Conservation (phyloP, 2,797 vertebrate genomes). For the Phrynocephalus vlangalii region DNA sequence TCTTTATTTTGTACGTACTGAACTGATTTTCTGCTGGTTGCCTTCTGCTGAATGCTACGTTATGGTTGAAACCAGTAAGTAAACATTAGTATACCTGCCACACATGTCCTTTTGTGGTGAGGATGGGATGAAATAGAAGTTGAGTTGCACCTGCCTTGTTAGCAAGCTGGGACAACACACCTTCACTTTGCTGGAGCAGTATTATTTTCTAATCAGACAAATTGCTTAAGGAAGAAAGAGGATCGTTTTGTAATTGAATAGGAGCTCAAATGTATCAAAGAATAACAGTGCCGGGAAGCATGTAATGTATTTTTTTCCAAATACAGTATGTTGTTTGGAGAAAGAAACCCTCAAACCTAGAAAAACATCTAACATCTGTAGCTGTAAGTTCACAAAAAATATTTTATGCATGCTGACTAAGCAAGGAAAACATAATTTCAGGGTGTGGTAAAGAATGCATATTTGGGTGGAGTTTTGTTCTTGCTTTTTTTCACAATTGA, state of each 20-base stretch:
- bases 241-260: background rate
- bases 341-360: conserved; percentile 35
- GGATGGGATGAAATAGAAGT: too few relatives aligned
- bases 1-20: too few relatives aligned
- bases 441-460: conserved; percentile 62
- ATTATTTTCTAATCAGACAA: background rate
- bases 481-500: conserved; percentile 46
- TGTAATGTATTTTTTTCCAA: conserved; percentile 59
- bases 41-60: too few relatives aligned
- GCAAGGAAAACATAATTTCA: conserved; percentile 57
- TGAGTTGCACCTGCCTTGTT: too few relatives aligned
- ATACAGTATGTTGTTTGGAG: conserved; percentile 56
- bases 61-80: too few relatives aligned
- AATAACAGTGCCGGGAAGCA: background rate
- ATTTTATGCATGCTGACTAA: conserved; percentile 54
- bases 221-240: background rate
- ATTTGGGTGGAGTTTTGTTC: conserved; percentile 28
- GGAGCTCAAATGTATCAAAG: background rate
- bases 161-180: background rate
- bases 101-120: too few relatives aligned
- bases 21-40: too few relatives aligned
- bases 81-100: too few relatives aligned
- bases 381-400: conserved; percentile 58
- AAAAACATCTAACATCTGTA: conserved; percentile 52
- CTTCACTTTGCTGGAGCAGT: background rate